A percentile compares a stretch with the other conserved stretches of the same genome.
Evolutionary conservation across 2,797 vertebrate genomes (phyloP).

Genomic region (Spatula versicolor): DNA sequence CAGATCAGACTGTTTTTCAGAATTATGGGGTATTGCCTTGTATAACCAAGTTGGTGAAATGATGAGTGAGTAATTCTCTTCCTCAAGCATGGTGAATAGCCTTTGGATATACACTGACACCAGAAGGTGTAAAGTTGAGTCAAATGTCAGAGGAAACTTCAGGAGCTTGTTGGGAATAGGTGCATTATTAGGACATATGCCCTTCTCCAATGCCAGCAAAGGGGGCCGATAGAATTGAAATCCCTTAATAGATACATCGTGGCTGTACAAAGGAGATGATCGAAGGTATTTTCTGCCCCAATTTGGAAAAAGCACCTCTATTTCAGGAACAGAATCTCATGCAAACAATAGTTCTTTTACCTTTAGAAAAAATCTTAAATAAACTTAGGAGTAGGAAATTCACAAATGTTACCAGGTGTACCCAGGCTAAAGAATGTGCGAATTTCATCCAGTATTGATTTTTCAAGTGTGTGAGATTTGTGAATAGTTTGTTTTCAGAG

Average conservation of each 20-base stretch:
- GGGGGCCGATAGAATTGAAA: neutral
- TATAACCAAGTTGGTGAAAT: neutral
- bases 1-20: neutral
- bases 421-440: neutral
- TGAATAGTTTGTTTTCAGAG: neutral
- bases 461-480: neutral
- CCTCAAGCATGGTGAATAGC: neutral
- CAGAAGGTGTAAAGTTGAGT: neutral
- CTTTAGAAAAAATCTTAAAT: neutral
- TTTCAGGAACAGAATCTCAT: neutral
- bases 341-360: neutral
- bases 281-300: neutral
- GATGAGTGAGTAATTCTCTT: neutral
- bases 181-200: neutral
- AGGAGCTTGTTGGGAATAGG: neutral
- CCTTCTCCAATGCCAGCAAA: neutral
- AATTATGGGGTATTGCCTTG: neutral
- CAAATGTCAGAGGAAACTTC: neutral
- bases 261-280: neutral
- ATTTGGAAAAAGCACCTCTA: constrained; percentile 22
- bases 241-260: neutral
- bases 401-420: neutral
- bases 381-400: neutral
- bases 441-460: neutral
- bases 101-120: neutral